These are phyloP conservation scores for Syngnathoides biaculeatus DNA, from an alignment of 2,113 vertebrate genomes.

Conservation along the genomic window DNA sequence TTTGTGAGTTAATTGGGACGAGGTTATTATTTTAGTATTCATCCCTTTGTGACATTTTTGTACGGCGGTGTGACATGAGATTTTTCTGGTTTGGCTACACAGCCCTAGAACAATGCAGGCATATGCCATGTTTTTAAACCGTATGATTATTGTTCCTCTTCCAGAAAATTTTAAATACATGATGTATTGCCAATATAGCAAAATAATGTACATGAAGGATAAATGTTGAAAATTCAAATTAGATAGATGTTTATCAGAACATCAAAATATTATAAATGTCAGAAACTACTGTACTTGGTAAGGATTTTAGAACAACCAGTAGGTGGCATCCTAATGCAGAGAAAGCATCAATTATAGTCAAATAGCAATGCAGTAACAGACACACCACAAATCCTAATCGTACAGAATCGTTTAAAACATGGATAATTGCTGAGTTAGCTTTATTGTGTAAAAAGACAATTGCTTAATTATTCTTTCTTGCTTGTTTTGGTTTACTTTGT, in stretches of 20 bases:
- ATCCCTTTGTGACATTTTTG: no score
- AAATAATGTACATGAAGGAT: no score
- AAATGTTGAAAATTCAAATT: not conserved
- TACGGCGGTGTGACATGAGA: no score
- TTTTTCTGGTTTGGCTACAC: no score
- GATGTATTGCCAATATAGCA: no score
- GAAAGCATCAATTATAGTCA: constrained; percentile 9
- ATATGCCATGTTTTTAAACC: no score
- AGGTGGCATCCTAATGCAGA: constrained; percentile 53
- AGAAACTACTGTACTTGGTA: not conserved
- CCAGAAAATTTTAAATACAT: no score
- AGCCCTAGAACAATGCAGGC: no score
- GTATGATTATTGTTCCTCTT: no score
- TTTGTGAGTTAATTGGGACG: no score
- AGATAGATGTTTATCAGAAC: not conserved
- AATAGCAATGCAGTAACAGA: not conserved
- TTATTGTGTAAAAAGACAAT: not conserved
- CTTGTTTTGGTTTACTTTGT: not conserved
- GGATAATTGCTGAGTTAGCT: not conserved
- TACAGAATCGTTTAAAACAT: not conserved
- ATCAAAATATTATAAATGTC: not conserved
- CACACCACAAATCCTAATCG: not conserved
- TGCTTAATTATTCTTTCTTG: not conserved
- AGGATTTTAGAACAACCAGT: constrained; percentile 28
- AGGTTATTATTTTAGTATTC: no score